Evolutionary conservation across 2,113 vertebrate genomes (phyloP).

Genomic region (Paradisaea rubra): DNA sequence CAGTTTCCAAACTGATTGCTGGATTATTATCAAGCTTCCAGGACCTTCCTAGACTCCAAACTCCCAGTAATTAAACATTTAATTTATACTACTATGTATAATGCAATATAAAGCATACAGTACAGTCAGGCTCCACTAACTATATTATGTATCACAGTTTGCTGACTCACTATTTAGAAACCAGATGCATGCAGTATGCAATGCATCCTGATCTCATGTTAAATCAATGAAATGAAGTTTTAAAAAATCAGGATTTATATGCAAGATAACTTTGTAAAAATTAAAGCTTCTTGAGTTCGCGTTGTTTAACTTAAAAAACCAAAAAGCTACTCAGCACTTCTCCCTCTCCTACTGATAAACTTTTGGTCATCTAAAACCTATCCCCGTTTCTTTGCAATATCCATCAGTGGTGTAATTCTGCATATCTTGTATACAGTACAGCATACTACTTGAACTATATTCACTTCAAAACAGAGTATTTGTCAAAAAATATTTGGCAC

Average conservation of each 20-base stretch:
- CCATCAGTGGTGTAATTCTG: not conserved
- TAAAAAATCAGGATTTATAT: not conserved
- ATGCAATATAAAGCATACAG: not conserved
- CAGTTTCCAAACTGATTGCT: not conserved
- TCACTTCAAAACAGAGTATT: not conserved
- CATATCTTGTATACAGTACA: not conserved
- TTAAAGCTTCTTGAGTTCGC: not conserved
- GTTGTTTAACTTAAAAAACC: not conserved
- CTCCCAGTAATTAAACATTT: not conserved
- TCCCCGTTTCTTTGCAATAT: fast-evolving
- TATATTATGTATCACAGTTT: fast-evolving
- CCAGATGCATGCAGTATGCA: not conserved
- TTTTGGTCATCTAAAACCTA: not conserved
- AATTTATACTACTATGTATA: not conserved
- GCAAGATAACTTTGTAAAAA: not conserved
- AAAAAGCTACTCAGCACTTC: not conserved
- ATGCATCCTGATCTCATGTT: not conserved
- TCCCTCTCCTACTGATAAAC: not conserved
- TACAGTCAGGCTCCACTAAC: not conserved
- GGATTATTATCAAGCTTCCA: not conserved
- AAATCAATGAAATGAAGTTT: not conserved
- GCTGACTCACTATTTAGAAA: not conserved
- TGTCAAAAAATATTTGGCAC: fast-evolving
- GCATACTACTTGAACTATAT: fast-evolving
- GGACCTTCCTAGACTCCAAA: not conserved